Evolutionary conservation across 2,113 vertebrate species (phyloP).

Genomic region (Ascaphus truei): DNA sequence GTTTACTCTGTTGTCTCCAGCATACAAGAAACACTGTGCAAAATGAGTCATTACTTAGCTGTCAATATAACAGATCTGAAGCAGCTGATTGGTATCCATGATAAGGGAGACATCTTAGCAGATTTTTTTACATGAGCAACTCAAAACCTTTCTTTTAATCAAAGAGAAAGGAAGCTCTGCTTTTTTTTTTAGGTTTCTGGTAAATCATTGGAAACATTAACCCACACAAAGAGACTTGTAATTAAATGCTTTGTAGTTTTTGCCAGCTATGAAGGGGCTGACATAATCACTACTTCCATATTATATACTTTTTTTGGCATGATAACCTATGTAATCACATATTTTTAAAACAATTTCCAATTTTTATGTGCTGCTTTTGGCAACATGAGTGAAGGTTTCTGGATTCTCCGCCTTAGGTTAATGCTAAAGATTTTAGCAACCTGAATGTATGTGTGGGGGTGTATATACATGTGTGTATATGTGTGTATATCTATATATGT

Average conservation of each 20-base stretch:
- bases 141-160: slow-evolving; percentile 48
- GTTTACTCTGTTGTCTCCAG: slow-evolving; percentile 47
- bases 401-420: slow-evolving; percentile 4
- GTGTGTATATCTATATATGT: too few species aligned
- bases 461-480: too few species aligned
- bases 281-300: too few species aligned
- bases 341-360: not conserved
- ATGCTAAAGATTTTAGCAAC: not conserved
- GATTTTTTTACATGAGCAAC: slow-evolving; percentile 50
- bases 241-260: too few species aligned
- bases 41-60: slow-evolving; percentile 51
- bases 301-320: too few species aligned
- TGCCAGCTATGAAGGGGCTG: too few species aligned
- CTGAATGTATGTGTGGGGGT: too few species aligned
- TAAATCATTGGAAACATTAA: not conserved
- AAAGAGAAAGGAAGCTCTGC: slow-evolving; percentile 46
- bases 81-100: slow-evolving; percentile 54
- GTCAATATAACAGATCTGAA: slow-evolving; percentile 49
- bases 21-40: slow-evolving; percentile 45
- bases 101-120: slow-evolving; percentile 39
- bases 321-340: too few species aligned
- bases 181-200: not conserved
- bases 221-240: too few species aligned
- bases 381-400: not conserved
- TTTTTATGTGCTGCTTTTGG: not conserved